A percentile compares a stretch with the other conserved stretches of the same genome.
These are phyloP conservation scores for Eucera pruinosa DNA, from an alignment of 2,888 invertebrate genomes.

Conservation along the genomic window DNA sequence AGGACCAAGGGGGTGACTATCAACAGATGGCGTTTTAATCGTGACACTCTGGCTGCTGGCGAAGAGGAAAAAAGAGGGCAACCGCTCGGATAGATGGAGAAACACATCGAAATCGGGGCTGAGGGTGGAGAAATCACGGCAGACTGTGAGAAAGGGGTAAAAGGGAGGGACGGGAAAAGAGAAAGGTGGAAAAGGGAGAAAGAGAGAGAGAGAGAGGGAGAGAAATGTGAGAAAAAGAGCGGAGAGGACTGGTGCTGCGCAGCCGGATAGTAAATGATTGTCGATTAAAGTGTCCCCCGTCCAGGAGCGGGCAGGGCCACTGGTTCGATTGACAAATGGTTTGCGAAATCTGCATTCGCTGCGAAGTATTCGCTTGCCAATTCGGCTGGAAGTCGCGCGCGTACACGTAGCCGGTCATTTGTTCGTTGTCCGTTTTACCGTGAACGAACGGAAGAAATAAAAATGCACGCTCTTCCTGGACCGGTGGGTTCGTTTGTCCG, in stretches of 20 bases:
- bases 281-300: constrained; percentile 81
- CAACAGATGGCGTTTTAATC: constrained; percentile 78
- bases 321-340: constrained; percentile 80
- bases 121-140: constrained; percentile 21
- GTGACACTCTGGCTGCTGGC: constrained; percentile 59
- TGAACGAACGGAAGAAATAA: constrained; percentile 68
- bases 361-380: constrained; percentile 75
- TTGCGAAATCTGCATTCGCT: constrained; percentile 80
- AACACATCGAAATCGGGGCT: constrained; percentile 28
- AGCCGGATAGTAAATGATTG: constrained; percentile 78
- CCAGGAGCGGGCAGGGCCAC: constrained; percentile 53
- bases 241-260: constrained; percentile 47
- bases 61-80: constrained; percentile 28
- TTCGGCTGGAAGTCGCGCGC: constrained; percentile 72
- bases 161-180: constrained; percentile 22
- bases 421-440: constrained; percentile 69
- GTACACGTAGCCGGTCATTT: constrained; percentile 68
- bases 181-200: constrained; percentile 51
- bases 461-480: constrained; percentile 50
- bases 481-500: constrained; percentile 38
- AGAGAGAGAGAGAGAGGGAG: not conserved
- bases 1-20: constrained; percentile 63
- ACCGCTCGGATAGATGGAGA: constrained; percentile 45
- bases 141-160: not conserved
- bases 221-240: constrained; percentile 46